These are phyloP conservation scores for Cryptophagus acutangulus DNA, from an alignment of 2,888 invertebrate species.

Conservation along the genomic window DNA sequence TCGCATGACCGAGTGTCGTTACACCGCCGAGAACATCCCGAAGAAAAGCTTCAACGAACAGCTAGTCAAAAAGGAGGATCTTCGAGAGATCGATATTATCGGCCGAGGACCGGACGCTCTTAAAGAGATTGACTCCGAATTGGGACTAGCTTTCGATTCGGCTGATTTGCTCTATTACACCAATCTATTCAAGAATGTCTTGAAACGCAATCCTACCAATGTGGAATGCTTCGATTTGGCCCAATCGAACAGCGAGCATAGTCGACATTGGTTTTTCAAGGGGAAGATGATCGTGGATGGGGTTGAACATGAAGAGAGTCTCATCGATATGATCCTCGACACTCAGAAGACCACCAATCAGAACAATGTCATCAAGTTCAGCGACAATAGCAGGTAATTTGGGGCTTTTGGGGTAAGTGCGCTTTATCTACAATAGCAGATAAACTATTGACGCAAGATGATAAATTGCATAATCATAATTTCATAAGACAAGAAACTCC, in stretches of 20 bases:
- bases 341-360: conserved; percentile 81
- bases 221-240: conserved; percentile 98
- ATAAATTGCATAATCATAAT: no score
- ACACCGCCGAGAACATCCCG: conserved; percentile 62
- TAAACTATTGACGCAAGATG: conserved; percentile 3
- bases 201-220: conserved; percentile 90
- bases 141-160: conserved; percentile 84
- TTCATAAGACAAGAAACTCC: no score
- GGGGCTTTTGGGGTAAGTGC: no score
- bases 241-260: conserved; percentile 97
- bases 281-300: conserved; percentile 84
- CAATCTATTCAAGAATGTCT: conserved; percentile 72
- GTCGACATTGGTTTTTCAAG: conserved; percentile 98
- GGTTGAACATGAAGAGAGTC: conserved; percentile 66
- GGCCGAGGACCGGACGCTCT: conserved; percentile 72
- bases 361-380: conserved; percentile 96
- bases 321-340: conserved; percentile 88
- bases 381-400: conserved; percentile 93
- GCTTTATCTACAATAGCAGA: no score
- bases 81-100: conserved; percentile 81
- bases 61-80: conserved; percentile 61
- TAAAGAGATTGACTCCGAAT: conserved; percentile 59
- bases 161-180: conserved; percentile 91
- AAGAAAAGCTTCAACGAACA: conserved; percentile 64
- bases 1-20: conserved; percentile 89